Base-by-base conservation (phyloP, 2,113 vertebrate species). In the Malaclemys terrapin region DNA sequence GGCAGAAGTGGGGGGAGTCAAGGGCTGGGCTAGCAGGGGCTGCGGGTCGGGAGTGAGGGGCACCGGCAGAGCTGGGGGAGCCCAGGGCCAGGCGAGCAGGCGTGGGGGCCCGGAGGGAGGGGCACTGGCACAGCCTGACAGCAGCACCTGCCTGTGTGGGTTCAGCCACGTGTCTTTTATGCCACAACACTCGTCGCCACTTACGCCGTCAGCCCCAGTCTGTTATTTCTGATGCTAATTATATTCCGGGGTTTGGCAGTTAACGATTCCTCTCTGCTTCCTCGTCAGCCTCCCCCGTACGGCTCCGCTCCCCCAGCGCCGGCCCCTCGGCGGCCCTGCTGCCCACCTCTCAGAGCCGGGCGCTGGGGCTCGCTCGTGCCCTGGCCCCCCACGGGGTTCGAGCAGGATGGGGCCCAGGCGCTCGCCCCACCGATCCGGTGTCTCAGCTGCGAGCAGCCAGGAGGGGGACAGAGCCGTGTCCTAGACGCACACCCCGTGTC, bases 181-280 rank as follows among this genome's bases (percentile, higher is more conserved):
- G 96, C 57, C 87, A 5, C 78, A 94, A 87, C 90, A 87, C 69
- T 81, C 62, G 65, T 90, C 93, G 94, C 91, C 95, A 89, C 95
- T 97, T 94, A 93, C 89, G 20, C 94, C n/a, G 25, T 95, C 97
- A 96, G 87, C 89, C 95, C 83, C 92, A 79, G 89, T 42, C 92
- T 93, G 94, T 95, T 97, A 96, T 97, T 97, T 95, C 97, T 96
- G 94, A 53, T 80, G 93, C 94, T 97, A 97, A 97, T 97, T 96
- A 96, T 94, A 93, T 82, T 93, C 92, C 31, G 84, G 94, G 14
- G 12, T 91, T 97, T 83, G 90, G 95, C 96, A 97, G 94, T 79
- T 94, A 97, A 97, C 96, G 94, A 96, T 93, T 95, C 96, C 96
- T 95, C 92, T 81, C 82, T 0, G 12, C 82, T 97, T 97, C 97